Base-by-base conservation (phyloP, 1,140 invertebrate genomes). In the Microplitis demolitor region DNA sequence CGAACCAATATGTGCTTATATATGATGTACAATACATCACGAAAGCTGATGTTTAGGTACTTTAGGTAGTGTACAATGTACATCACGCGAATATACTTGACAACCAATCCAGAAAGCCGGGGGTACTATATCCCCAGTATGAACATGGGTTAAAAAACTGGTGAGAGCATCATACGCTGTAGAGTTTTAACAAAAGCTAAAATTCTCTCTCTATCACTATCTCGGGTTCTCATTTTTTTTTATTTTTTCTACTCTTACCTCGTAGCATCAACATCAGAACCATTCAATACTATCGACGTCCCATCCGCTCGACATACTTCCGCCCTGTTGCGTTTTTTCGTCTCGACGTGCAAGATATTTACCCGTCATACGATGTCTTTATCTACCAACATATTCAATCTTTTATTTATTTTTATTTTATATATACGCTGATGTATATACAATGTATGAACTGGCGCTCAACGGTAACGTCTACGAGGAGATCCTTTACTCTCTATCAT, bases 291-390 rank as follows among this genome's bases (percentile, higher is more conserved):
- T 69, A 74, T 74, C 67, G 72, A 74, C 72, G 67, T 53, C 61
- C 68, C 56, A 66, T 66, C 78, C 74, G 70, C 76, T 78, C 77
- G 63, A 77, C 73, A 76, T 80, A 80, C 76, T 80, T 81, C 78
- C 76, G 77, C 78, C 79, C 79, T 82, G 80, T 82, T 81, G 81
- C 80, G 68, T 79, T 78, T 71, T 74, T 70, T 70, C 68, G 63
- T 60, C 68, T 50, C n/a, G n/a, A 71, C 51, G 63, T 51, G 13
- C 16, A 45, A 56, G 54, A 66, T 39, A 39, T 64, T 71, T 61
- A 33, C 45, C 63, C 54, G 31, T 56, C 34, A 11, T 34, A 50
- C 14, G 58, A 61, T 51, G 14, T 61, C 69, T 70, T 45, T 62
- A 51, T 70, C 58, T 62, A 63, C 60, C 35, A 51, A 51, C 60